A percentile compares a stretch with the other conserved stretches of the same genome.
phyloP scores from a whole-genome alignment of 2,113 vertebrate species.

The Spilogale gracilis region DNA sequence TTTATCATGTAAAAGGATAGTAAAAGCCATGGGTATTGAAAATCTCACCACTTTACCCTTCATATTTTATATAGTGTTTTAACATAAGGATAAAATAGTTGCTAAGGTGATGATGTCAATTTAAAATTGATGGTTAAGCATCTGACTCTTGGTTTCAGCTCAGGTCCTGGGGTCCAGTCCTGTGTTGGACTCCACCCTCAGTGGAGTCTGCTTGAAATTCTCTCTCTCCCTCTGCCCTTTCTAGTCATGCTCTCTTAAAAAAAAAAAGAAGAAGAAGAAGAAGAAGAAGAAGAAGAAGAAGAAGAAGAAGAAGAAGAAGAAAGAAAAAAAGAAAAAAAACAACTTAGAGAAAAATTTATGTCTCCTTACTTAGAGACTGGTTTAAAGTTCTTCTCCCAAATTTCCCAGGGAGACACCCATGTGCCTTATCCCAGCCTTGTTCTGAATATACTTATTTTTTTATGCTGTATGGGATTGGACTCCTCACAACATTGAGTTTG shows the following conservation, averaged over 20 bases:
- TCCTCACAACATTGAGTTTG: not conserved
- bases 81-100: not conserved
- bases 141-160: not conserved
- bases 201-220: not conserved
- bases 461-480: not conserved
- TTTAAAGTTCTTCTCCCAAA: not conserved
- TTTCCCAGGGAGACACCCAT: rapidly evolving
- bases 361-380: rapidly evolving
- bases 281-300: too few relatives aligned
- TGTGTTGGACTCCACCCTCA: rapidly evolving
- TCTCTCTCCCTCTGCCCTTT: not conserved
- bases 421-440: rapidly evolving
- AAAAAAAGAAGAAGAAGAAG: too few relatives aligned
- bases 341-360: not conserved
- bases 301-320: too few relatives aligned
- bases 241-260: too few relatives aligned
- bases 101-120: not conserved
- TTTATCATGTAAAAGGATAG: not conserved
- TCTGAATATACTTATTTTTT: not conserved
- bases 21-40: not conserved
- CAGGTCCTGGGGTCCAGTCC: not conserved
- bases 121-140: not conserved
- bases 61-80: not conserved
- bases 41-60: not conserved
- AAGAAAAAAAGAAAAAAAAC: not conserved